Conservation (phyloP, 2,888 invertebrate genomes). For the Meteorus cinctellus region DNA sequence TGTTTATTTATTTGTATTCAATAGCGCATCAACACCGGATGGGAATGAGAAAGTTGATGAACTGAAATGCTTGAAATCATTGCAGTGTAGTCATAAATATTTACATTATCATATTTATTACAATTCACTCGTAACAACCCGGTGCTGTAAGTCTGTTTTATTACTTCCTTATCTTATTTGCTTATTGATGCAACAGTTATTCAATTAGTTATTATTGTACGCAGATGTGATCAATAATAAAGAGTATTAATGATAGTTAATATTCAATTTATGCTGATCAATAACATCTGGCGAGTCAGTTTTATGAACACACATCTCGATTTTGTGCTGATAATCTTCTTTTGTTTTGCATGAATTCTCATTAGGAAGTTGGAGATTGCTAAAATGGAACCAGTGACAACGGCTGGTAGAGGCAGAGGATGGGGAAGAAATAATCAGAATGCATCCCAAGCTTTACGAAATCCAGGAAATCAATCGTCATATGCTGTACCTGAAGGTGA, state of each 20-base stretch:
- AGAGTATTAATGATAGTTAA: too few relatives aligned
- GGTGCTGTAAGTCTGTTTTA: background rate
- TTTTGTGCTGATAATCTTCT: background rate
- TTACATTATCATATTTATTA: background rate
- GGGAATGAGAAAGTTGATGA: background rate
- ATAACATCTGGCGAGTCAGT: too few relatives aligned
- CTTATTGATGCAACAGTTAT: too few relatives aligned
- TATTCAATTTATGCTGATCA: too few relatives aligned
- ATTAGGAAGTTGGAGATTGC: background rate
- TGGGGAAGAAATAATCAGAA: constrained; percentile 49
- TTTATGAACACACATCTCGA: too few relatives aligned
- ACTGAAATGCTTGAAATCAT: background rate
- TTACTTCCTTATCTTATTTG: background rate
- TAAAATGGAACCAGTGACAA: constrained; percentile 42
- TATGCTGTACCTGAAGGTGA: constrained; percentile 31
- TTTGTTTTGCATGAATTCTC: background rate
- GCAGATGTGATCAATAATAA: too few relatives aligned
- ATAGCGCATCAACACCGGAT: background rate
- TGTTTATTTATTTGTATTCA: background rate
- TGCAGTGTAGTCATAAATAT: background rate
- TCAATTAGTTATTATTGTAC: too few relatives aligned
- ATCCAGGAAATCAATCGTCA: constrained; percentile 51
- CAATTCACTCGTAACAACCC: background rate
- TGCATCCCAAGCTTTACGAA: constrained; percentile 43
- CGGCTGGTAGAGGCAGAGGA: constrained; percentile 58